Conservation (phyloP, 2,797 vertebrate genomes). For the Lepus oiostolus region DNA sequence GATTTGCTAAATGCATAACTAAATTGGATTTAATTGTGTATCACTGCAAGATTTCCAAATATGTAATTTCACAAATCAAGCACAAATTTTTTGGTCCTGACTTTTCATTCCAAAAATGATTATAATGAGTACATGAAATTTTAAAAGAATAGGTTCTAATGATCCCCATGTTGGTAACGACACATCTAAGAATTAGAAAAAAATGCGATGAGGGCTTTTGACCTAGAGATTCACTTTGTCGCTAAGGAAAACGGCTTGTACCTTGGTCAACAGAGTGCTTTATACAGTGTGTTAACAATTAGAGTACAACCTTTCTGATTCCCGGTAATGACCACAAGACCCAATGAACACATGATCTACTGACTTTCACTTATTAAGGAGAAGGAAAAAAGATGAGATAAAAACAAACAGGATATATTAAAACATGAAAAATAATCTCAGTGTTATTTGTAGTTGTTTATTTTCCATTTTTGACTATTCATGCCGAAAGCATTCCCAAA, state of each 20-base stretch:
- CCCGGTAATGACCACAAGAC: slow-evolving; percentile 70
- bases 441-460: slow-evolving; percentile 46
- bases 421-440: slow-evolving; percentile 50
- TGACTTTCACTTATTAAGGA: slow-evolving; percentile 72
- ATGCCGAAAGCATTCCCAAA: slow-evolving; percentile 55
- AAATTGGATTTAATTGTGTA: slow-evolving; percentile 79
- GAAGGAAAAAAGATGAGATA: slow-evolving; percentile 59
- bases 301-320: slow-evolving; percentile 67
- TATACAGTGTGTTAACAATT: slow-evolving; percentile 59
- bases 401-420: slow-evolving; percentile 68
- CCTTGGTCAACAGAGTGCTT: slow-evolving; percentile 64
- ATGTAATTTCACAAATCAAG: slow-evolving; percentile 79
- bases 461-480: slow-evolving; percentile 59
- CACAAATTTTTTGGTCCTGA: slow-evolving; percentile 73
- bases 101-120: slow-evolving; percentile 74
- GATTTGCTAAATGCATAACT: slow-evolving; percentile 69
- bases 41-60: slow-evolving; percentile 72
- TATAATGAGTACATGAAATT: slow-evolving; percentile 71
- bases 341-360: slow-evolving; percentile 69
- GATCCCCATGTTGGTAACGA: slow-evolving; percentile 69
- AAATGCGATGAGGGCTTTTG: slow-evolving; percentile 67
- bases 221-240: slow-evolving; percentile 68
- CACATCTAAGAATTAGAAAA: slow-evolving; percentile 70
- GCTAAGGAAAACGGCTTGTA: slow-evolving; percentile 72
- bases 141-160: slow-evolving; percentile 79